Evolutionary conservation across 2,888 invertebrate genomes (phyloP).

Genomic region (Neocrepidodera transversa): DNA sequence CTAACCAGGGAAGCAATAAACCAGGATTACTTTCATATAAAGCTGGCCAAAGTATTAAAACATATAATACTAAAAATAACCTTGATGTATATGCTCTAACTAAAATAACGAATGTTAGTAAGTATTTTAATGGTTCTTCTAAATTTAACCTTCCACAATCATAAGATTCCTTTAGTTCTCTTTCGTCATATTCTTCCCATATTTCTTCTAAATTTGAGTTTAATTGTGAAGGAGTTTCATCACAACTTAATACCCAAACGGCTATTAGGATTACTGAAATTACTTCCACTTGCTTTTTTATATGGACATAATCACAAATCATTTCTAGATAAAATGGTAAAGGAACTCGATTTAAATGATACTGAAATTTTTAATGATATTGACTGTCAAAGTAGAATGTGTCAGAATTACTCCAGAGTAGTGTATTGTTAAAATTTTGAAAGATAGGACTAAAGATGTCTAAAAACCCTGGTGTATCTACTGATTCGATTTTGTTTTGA

Average conservation of each 20-base stretch:
- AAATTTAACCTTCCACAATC: neutral
- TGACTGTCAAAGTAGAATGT: neutral
- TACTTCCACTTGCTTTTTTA: slow-evolving; percentile 21
- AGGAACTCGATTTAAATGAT: neutral
- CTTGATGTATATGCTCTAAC: slow-evolving; percentile 18
- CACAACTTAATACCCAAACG: slow-evolving; percentile 16
- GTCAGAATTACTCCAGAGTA: no score
- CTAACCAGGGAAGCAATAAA: slow-evolving; percentile 40
- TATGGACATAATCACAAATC: slow-evolving; percentile 5
- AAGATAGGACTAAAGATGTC: no score
- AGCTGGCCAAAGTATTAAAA: slow-evolving; percentile 19
- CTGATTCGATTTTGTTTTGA: no score
- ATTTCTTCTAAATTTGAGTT: slow-evolving; percentile 20
- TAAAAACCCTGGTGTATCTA: no score
- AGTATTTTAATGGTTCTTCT: slow-evolving; percentile 6
- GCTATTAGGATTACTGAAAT: slow-evolving; percentile 22
- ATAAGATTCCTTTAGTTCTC: slow-evolving; percentile 2
- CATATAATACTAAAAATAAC: slow-evolving; percentile 20
- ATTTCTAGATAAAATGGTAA: no score
- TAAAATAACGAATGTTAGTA: slow-evolving; percentile 16
- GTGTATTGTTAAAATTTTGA: no score
- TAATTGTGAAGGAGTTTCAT: slow-evolving; percentile 12
- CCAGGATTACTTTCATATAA: slow-evolving; percentile 27
- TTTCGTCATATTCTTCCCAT: slow-evolving; percentile 20
- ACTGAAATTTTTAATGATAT: neutral